Conservation (phyloP, 2,113 vertebrate genomes). For the Peromyscus maniculatus region DNA sequence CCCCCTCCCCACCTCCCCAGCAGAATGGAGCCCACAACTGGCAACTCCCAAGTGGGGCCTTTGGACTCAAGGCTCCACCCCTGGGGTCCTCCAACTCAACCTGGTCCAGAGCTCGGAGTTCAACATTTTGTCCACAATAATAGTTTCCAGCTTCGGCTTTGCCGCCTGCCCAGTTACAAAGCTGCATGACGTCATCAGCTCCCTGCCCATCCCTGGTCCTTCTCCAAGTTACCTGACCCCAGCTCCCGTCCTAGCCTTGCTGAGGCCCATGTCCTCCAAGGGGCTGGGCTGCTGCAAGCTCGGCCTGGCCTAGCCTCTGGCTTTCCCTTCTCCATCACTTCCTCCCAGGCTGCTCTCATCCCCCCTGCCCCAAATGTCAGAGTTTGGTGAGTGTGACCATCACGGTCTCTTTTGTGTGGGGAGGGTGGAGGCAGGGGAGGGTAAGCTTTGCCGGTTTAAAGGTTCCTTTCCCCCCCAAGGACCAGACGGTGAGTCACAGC, state of each 20-base stretch:
- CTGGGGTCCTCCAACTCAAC: not conserved
- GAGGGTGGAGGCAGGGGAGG: no score
- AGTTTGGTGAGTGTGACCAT: not conserved
- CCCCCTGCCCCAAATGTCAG: not conserved
- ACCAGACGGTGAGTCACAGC: not conserved
- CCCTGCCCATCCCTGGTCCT: not conserved
- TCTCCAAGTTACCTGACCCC: not conserved
- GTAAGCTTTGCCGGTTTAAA: not conserved
- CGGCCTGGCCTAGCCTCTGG: no score
- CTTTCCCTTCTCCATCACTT: accelerated
- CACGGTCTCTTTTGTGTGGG: not conserved
- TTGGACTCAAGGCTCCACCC: not conserved
- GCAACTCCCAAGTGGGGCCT: not conserved
- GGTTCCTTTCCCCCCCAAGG: not conserved
- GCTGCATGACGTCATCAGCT: accelerated
- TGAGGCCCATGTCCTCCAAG: not conserved
- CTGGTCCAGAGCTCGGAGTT: not conserved
- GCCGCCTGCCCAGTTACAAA: not conserved
- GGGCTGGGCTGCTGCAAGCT: not conserved
- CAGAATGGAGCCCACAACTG: not conserved
- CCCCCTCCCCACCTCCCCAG: not conserved
- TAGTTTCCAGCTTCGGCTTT: not conserved
- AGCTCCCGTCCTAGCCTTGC: not conserved
- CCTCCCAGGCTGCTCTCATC: not conserved
- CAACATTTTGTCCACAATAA: not conserved